These are phyloP conservation scores for Oryzias celebensis DNA, from an alignment of 2,113 vertebrate species.

Conservation along the genomic window DNA sequence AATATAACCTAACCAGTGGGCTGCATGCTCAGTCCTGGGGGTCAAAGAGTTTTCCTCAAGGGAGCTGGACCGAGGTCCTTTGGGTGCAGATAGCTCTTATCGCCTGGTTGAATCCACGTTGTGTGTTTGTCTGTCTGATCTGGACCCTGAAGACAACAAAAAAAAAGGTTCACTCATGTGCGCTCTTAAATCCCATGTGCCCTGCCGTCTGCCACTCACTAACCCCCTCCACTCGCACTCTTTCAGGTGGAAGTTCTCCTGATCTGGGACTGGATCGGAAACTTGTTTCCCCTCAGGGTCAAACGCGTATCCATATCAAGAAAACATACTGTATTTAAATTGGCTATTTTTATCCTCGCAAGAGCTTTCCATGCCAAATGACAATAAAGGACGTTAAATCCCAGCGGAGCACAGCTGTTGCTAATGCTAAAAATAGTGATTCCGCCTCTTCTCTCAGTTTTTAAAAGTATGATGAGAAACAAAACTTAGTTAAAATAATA, in stretches of 20 bases:
- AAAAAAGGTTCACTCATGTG: constrained; percentile 59
- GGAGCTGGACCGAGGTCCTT: constrained; percentile 28
- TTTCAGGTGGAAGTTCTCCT: constrained; percentile 51
- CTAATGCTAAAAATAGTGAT: constrained; percentile 27
- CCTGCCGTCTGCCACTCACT: constrained; percentile 36
- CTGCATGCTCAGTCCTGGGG: constrained; percentile 30
- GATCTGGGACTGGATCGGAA: constrained; percentile 21
- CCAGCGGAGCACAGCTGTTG: constrained; percentile 30
- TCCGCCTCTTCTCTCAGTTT: background rate
- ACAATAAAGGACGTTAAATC: constrained; percentile 12
- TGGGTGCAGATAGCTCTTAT: constrained; percentile 54
- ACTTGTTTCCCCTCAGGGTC: constrained; percentile 16
- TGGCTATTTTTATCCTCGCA: constrained; percentile 22
- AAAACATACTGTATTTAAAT: constrained; percentile 26
- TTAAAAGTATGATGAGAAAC: constrained; percentile 4
- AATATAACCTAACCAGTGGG: constrained; percentile 10
- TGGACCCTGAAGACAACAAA: constrained; percentile 58
- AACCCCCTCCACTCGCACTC: constrained; percentile 12
- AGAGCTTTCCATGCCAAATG: constrained; percentile 11
- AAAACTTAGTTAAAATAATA: background rate
- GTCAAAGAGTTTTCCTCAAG: constrained; percentile 44
- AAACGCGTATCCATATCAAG: constrained; percentile 9
- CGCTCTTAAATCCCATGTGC: constrained; percentile 54
- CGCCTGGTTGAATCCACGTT: constrained; percentile 50
- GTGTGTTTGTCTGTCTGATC: constrained; percentile 52